phyloP scores from a whole-genome alignment of 1,140 invertebrate genomes.

The Conus ventricosus region DNA sequence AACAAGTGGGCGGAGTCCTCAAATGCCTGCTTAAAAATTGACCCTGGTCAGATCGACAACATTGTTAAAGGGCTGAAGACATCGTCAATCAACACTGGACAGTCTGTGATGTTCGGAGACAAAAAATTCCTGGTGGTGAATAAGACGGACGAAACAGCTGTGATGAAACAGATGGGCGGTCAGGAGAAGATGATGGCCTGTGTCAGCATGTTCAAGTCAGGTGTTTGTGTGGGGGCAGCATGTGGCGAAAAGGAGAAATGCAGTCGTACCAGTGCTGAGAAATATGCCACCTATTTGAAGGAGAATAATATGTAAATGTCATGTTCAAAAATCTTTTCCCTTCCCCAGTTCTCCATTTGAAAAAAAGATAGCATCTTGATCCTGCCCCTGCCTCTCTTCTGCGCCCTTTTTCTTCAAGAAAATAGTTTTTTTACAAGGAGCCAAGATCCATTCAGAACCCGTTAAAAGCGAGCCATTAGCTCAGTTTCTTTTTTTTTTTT shows the following conservation, averaged over 20 bases:
- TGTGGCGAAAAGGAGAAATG: slow-evolving; percentile 28
- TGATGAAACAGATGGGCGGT: slow-evolving; percentile 24
- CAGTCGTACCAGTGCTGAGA: slow-evolving; percentile 5
- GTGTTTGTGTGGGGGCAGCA: slow-evolving; percentile 12
- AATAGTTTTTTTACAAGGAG: not conserved
- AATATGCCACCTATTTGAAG: slow-evolving; percentile 21
- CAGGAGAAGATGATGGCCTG: slow-evolving; percentile 32
- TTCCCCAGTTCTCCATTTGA: not conserved
- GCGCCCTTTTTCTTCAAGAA: not conserved
- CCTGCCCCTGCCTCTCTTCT: not conserved
- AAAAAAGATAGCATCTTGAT: not conserved
- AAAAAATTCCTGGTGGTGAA: slow-evolving; percentile 13
- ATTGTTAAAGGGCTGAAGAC: not conserved
- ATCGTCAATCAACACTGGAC: not conserved
- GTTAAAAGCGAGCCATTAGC: not conserved
- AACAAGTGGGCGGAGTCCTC: slow-evolving; percentile 29
- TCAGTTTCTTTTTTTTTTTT: no score
- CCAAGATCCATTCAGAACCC: no score
- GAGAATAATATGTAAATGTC: not conserved
- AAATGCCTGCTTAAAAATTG: not conserved
- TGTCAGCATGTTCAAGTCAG: not conserved
- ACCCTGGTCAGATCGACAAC: not conserved
- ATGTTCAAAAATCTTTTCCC: not conserved
- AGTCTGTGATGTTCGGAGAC: slow-evolving; percentile 15
- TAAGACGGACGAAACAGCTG: not conserved